A percentile compares a stretch with the other conserved stretches of the same genome.
These are phyloP conservation scores for Tetramorium alpestre DNA, from an alignment of 1,140 invertebrate genomes.

Conservation along the genomic window DNA sequence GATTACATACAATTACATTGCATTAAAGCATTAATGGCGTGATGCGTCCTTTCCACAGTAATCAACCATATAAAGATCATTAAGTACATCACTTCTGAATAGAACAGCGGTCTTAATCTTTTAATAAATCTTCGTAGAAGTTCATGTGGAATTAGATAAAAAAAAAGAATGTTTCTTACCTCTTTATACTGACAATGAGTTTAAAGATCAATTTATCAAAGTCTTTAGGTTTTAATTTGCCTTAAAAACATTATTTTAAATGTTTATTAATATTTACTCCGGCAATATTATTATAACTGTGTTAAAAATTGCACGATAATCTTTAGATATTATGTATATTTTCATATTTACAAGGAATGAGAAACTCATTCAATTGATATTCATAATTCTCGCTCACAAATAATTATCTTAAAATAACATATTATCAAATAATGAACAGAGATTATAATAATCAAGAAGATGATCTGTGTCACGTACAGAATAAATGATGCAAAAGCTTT, in stretches of 20 bases:
- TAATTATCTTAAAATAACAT: conserved; percentile 25
- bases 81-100: conserved; percentile 24
- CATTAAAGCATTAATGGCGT: background rate
- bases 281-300: background rate
- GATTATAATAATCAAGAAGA: conserved; percentile 19
- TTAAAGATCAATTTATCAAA: background rate
- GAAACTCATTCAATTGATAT: conserved; percentile 13
- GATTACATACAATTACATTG: conserved; percentile 45
- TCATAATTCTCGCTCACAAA: background rate
- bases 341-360: background rate
- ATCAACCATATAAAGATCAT: conserved; percentile 7
- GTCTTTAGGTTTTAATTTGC: background rate
- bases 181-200: background rate
- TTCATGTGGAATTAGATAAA: background rate
- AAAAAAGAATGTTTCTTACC: background rate
- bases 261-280: background rate
- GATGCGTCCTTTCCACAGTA: conserved; percentile 8
- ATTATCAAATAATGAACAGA: conserved; percentile 21
- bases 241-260: background rate
- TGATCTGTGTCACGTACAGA: background rate
- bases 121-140: background rate
- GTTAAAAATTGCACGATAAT: background rate
- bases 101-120: background rate
- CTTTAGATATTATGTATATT: background rate
- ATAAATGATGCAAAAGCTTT: background rate